Evolutionary conservation across 2,888 invertebrate species (phyloP).

Genomic region (Scotopteryx bipunctaria): DNA sequence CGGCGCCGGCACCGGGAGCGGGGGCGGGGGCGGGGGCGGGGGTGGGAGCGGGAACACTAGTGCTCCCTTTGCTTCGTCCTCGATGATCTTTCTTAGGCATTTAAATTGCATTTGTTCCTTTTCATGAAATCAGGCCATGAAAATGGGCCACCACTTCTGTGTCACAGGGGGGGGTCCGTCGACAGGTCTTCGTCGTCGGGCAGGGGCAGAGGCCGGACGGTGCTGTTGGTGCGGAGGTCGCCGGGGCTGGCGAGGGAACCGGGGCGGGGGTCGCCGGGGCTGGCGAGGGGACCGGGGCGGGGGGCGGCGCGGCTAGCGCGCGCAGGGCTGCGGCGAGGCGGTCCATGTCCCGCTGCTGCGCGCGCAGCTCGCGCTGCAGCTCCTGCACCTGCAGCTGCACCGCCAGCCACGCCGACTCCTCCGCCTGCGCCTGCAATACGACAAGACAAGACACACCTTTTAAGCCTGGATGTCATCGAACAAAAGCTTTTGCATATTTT

Average conservation of each 20-base stretch:
- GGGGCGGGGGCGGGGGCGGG: no score
- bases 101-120: no score
- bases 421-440: conserved; percentile 2
- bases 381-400: conserved; percentile 34
- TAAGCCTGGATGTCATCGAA: no score
- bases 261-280: not conserved
- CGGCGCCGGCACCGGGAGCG: no score
- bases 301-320: not conserved
- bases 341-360: conserved; percentile 35
- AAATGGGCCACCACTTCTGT: not conserved
- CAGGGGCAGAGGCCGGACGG: not conserved
- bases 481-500: no score
- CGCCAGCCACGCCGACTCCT: conserved; percentile 15
- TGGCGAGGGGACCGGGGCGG: not conserved
- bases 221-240: not conserved
- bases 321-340: conserved; percentile 11
- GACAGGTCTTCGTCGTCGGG: not conserved
- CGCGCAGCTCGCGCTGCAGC: conserved; percentile 31
- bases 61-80: no score
- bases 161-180: conserved; percentile 4
- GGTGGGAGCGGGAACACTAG: no score
- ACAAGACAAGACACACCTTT: no score
- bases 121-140: no score
- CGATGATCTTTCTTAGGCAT: no score
- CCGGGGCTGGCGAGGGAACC: not conserved